Conservation (phyloP, 2,888 invertebrate species). For the Lepidocyrtinus sp. region DNA sequence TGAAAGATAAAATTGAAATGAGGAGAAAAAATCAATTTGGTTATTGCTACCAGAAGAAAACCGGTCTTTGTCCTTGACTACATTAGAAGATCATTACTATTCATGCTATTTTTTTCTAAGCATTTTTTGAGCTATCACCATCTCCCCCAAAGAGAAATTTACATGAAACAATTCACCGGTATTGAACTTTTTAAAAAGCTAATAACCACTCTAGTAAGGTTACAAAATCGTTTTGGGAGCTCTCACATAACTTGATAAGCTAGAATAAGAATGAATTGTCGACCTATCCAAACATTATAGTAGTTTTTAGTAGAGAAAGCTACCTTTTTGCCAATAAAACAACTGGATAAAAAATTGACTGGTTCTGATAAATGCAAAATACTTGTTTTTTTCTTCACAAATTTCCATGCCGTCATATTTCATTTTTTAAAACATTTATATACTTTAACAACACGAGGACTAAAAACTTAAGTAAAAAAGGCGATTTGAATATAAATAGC, state of each 20-base stretch:
- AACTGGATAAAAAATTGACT: conserved; percentile 47
- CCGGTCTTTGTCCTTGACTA: conserved; percentile 56
- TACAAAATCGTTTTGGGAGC: too few species aligned
- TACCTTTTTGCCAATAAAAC: conserved; percentile 10
- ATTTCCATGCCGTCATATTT: conserved; percentile 38
- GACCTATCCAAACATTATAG: conserved; percentile 1
- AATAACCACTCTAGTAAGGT: too few species aligned
- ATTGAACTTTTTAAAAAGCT: conserved; percentile 40
- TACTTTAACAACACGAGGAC: background rate
- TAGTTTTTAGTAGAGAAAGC: background rate
- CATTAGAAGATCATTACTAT: conserved; percentile 22
- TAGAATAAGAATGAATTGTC: background rate
- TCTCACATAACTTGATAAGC: too few species aligned
- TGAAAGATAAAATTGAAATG: background rate
- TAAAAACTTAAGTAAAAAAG: background rate
- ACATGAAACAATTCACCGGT: conserved; percentile 51
- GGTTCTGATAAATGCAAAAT: conserved; percentile 48
- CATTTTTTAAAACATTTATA: background rate
- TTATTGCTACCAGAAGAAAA: conserved; percentile 45
- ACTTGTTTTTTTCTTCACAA: conserved; percentile 43
- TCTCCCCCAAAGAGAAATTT: background rate
- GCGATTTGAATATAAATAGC: conserved; percentile 7
- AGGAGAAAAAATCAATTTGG: conserved; percentile 24
- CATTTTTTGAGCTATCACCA: conserved; percentile 13
- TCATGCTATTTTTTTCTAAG: conserved; percentile 21